Conservation (phyloP, 2,888 invertebrate species). For the Ceramica pisi region DNA sequence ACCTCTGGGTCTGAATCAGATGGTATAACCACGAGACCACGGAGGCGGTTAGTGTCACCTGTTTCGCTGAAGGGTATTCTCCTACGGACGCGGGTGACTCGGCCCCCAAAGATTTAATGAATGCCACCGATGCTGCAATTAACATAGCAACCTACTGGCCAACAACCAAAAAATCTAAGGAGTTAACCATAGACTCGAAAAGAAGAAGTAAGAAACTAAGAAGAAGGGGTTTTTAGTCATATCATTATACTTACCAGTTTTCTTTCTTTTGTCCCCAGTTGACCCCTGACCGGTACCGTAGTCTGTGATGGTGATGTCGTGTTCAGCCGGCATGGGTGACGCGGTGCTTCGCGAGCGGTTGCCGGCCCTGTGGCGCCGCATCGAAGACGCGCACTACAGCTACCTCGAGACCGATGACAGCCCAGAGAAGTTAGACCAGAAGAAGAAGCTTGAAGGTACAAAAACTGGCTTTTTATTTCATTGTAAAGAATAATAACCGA, state of each 20-base stretch:
- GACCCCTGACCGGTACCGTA: conserved; percentile 44
- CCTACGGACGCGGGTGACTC: too few species aligned
- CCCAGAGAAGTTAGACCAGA: conserved; percentile 94
- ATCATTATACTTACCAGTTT: neutral
- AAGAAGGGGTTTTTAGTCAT: neutral
- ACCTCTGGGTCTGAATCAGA: too few species aligned
- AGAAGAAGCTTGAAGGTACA: conserved; percentile 94
- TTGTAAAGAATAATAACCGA: neutral
- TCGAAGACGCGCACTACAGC: conserved; percentile 94
- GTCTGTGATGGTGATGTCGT: conserved; percentile 85
- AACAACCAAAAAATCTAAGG: too few species aligned
- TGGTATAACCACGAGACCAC: too few species aligned
- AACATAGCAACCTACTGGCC: too few species aligned
- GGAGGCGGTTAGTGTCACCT: too few species aligned
- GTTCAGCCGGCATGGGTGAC: conserved; percentile 84
- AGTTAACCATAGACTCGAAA: too few species aligned
- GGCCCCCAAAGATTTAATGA: too few species aligned
- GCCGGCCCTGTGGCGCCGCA: conserved; percentile 93
- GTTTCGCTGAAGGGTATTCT: too few species aligned
- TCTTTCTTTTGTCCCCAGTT: conserved; percentile 35
- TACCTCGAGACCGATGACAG: conserved; percentile 96
- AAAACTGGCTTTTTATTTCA: neutral
- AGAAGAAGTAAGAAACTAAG: too few species aligned
- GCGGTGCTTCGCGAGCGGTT: conserved; percentile 91
- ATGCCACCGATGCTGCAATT: too few species aligned